Conservation (phyloP, 2,113 vertebrate genomes). For the Euleptes europaea region DNA sequence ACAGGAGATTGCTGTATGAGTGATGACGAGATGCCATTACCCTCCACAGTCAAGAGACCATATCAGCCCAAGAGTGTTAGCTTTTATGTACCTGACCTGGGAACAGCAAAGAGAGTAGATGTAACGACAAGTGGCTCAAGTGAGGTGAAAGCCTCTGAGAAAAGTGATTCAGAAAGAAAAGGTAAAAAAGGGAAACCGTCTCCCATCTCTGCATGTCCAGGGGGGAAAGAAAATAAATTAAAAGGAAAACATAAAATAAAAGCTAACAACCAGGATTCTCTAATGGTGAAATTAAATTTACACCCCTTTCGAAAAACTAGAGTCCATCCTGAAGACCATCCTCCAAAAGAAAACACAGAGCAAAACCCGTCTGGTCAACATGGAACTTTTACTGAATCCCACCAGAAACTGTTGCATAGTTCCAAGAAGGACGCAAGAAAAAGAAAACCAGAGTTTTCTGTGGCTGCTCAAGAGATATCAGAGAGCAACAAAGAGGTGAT, state of each 20-base stretch:
- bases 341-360: slow-evolving; percentile 5
- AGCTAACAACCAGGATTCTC: slow-evolving; percentile 32
- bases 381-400: neutral
- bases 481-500: neutral
- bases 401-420: slow-evolving; percentile 40
- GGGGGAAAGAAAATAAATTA: slow-evolving; percentile 16
- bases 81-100: slow-evolving; percentile 68
- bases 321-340: slow-evolving; percentile 73
- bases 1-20: slow-evolving; percentile 46
- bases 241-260: slow-evolving; percentile 60
- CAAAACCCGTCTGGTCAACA: neutral
- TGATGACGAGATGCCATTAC: slow-evolving; percentile 27
- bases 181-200: slow-evolving; percentile 5
- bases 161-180: neutral
- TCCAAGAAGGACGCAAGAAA: slow-evolving; percentile 29
- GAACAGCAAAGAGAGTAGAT: slow-evolving; percentile 23
- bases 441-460: neutral
- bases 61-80: slow-evolving; percentile 64
- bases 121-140: slow-evolving; percentile 4
- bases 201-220: neutral
- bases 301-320: slow-evolving; percentile 76
- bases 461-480: neutral
- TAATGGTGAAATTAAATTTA: slow-evolving; percentile 82
- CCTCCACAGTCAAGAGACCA: slow-evolving; percentile 59
- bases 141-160: slow-evolving; percentile 18